Evolutionary conservation across 2,797 vertebrate species (phyloP).

Genomic region (Melanotaenia nigrans): DNA sequence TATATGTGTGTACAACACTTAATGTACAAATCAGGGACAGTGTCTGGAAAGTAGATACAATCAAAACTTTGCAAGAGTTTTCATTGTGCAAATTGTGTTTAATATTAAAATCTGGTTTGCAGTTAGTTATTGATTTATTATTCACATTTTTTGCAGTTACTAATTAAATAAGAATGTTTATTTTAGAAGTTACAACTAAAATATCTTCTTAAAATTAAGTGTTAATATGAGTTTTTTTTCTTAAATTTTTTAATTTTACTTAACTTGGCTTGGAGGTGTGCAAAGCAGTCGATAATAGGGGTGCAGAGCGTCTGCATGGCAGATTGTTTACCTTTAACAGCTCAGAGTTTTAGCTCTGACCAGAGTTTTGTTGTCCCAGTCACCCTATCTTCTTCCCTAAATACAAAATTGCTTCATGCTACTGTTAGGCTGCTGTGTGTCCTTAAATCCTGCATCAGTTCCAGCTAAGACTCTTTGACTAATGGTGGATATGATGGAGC

Average conservation of each 20-base stretch:
- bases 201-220: not conserved
- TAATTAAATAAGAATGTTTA: not conserved
- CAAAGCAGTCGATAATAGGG: constrained; percentile 17
- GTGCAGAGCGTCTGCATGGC: constrained; percentile 4
- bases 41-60: constrained; percentile 40
- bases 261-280: constrained; percentile 34
- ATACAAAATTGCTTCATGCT: constrained; percentile 5
- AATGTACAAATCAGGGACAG: constrained; percentile 37
- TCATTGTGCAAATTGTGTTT: constrained; percentile 18
- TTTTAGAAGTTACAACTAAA: not conserved
- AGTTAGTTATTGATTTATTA: not conserved
- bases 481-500: constrained; percentile 51
- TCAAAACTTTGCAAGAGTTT: constrained; percentile 29
- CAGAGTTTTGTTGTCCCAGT: not conserved
- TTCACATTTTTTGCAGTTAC: not conserved
- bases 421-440: not conserved
- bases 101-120: constrained; percentile 13
- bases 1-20: constrained; percentile 11
- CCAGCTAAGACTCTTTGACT: constrained; percentile 28
- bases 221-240: not conserved
- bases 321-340: constrained; percentile 2
- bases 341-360: constrained; percentile 13
- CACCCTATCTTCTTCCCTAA: not conserved
- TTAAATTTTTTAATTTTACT: not conserved
- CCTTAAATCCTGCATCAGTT: constrained; percentile 32